Evolutionary conservation across 2,888 invertebrate species (phyloP).

Genomic region (Pheosia gnoma): DNA sequence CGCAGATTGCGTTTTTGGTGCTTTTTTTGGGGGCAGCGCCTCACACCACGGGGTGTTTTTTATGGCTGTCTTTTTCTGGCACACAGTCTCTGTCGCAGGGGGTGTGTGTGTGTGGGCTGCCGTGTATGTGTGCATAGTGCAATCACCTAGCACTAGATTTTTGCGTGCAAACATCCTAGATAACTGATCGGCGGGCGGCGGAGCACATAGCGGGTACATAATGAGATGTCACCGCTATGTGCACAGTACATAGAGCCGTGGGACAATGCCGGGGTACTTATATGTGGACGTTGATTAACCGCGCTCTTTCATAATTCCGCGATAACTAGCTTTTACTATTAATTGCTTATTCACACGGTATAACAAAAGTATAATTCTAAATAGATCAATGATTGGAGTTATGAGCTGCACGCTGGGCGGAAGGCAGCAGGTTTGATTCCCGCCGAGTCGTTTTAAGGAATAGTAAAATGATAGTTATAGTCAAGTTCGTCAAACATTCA

Average conservation of each 20-base stretch:
- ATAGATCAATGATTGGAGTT: slow-evolving; percentile 12
- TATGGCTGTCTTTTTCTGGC: slow-evolving; percentile 81
- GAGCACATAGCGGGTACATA: slow-evolving; percentile 70
- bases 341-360: slow-evolving; percentile 37
- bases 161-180: slow-evolving; percentile 81
- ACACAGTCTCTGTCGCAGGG: slow-evolving; percentile 62
- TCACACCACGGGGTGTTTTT: slow-evolving; percentile 82
- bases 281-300: slow-evolving; percentile 77
- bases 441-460: no score
- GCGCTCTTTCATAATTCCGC: slow-evolving; percentile 68
- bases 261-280: slow-evolving; percentile 68
- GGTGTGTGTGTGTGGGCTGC: slow-evolving; percentile 41
- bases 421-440: no score
- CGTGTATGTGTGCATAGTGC: slow-evolving; percentile 59
- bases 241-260: slow-evolving; percentile 70
- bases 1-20: slow-evolving; percentile 85
- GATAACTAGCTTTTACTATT: slow-evolving; percentile 34
- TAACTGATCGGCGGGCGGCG: slow-evolving; percentile 61
- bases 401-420: neutral
- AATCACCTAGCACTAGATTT: slow-evolving; percentile 81
- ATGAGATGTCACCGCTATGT: slow-evolving; percentile 78
- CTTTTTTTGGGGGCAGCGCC: slow-evolving; percentile 84
- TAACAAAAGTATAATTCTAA: slow-evolving; percentile 26
- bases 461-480: no score
- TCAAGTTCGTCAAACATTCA: no score